Base-by-base conservation (phyloP, 1,140 invertebrate species). In the Drosophila punjabiensis region DNA sequence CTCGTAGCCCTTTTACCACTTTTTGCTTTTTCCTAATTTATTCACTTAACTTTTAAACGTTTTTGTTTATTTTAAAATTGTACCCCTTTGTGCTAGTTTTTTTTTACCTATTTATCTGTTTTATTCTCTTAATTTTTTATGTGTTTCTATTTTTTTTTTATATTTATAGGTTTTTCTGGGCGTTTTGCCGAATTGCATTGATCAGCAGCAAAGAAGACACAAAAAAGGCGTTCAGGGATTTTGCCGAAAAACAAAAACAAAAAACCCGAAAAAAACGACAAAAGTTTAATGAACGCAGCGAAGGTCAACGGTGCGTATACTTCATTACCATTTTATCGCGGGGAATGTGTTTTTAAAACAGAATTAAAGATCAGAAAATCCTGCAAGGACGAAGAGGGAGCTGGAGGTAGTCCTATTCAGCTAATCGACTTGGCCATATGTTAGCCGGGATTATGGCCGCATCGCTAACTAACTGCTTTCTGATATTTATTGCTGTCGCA, bases 361-460 rank as follows among this genome's bases (percentile, higher is more conserved):
- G 28, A 45, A 33, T 32, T 33, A 18, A 33, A n/a, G n/a, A n/a
- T n/a, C n/a, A n/a, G n/a, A n/a, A 24, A 78, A 63, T 37, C 48
- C 5, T 3, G 45, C n/a, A 28, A 39, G 16, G 41, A 16, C 11
- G 20, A 30, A 24, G 10, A 16, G 14, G 41, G 60, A 33, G 35
- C 0, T 2, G 30, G 5, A 10, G 2, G n/a, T n/a, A 20, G 24
- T 28, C 14, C 13, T 39, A 35, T 35, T 55, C 30, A 47, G 67
- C 75, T 90, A 89, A 89, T 89, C 86, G 78, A 66, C 58, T 70
- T 45, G 47, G 86, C 82, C 86, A 89, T 89, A 89, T 89, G 85
- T 89, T 85, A 89, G 68, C 86, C 41, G 14, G 79, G 85, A 74
- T 89, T 89, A 90, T 80, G 63, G 47, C 39, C 28, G 20, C 55